These are phyloP conservation scores for Aelia acuminata DNA, from an alignment of 2,888 invertebrate species.

Conservation along the genomic window DNA sequence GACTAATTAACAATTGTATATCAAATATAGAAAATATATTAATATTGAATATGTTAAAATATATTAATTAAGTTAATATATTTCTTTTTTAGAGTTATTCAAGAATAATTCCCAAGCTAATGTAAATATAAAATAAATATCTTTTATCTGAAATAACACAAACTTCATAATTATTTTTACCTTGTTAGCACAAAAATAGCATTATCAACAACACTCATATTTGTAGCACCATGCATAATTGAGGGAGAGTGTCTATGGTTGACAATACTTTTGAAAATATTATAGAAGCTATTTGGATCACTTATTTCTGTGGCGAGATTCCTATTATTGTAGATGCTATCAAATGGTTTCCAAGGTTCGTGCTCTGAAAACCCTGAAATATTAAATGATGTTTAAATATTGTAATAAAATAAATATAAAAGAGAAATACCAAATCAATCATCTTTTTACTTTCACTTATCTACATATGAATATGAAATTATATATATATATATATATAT, in stretches of 20 bases:
- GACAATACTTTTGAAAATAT: conserved; percentile 69
- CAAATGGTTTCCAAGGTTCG: conserved; percentile 46
- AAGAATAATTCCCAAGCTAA: neutral
- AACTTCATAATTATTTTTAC: conserved; percentile 70
- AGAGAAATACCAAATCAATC: too few relatives aligned
- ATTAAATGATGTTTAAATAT: neutral
- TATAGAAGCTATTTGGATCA: conserved; percentile 66
- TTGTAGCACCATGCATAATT: conserved; percentile 76
- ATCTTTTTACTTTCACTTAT: too few relatives aligned
- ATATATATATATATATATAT: too few relatives aligned
- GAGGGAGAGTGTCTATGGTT: conserved; percentile 73
- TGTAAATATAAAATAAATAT: neutral
- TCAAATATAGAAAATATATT: too few relatives aligned
- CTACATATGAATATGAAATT: too few relatives aligned
- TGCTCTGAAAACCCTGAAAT: conserved; percentile 45
- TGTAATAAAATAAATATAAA: neutral
- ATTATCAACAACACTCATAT: conserved; percentile 69
- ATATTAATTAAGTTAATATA: too few relatives aligned
- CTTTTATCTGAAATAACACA: neutral
- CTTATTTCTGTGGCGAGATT: conserved; percentile 66
- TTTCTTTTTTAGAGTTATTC: neutral
- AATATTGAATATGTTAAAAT: too few relatives aligned
- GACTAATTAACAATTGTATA: too few relatives aligned
- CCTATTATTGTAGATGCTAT: neutral
- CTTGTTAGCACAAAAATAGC: conserved; percentile 79